Conservation (phyloP, 2,888 invertebrate genomes). For the Adelognathus sp. region DNA sequence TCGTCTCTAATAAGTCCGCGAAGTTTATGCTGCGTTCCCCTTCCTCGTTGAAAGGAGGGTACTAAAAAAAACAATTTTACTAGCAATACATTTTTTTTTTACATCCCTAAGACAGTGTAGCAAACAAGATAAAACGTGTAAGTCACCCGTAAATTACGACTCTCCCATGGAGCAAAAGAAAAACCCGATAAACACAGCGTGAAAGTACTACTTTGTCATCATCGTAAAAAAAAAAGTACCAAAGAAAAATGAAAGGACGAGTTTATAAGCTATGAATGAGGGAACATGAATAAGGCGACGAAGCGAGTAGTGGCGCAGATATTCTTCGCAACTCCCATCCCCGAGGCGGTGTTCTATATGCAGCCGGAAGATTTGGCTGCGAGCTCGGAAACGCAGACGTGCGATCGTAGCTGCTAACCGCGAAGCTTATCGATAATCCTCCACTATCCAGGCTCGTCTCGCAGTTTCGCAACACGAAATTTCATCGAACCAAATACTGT, state of each 20-base stretch:
- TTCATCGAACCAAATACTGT: conserved; percentile 10
- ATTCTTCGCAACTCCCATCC: conserved; percentile 46
- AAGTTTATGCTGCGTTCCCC: background rate
- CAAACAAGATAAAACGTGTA: background rate
- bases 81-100: background rate
- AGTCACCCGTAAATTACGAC: background rate
- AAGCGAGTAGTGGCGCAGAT: background rate
- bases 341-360: conserved; percentile 18
- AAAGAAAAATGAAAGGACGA: conserved; percentile 15
- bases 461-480: conserved; percentile 17
- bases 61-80: background rate
- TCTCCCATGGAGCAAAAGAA: background rate
- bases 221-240: background rate
- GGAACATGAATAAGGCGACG: background rate
- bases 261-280: conserved; percentile 21
- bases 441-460: conserved; percentile 10
- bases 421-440: conserved; percentile 53
- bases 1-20: background rate
- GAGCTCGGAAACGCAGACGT: conserved; percentile 27
- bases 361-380: conserved; percentile 21
- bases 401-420: conserved; percentile 33
- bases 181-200: background rate
- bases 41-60: background rate
- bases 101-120: background rate
- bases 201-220: background rate